phyloP scores from a whole-genome alignment of 1,140 invertebrate genomes.

The Fragariocoptes setiger region DNA sequence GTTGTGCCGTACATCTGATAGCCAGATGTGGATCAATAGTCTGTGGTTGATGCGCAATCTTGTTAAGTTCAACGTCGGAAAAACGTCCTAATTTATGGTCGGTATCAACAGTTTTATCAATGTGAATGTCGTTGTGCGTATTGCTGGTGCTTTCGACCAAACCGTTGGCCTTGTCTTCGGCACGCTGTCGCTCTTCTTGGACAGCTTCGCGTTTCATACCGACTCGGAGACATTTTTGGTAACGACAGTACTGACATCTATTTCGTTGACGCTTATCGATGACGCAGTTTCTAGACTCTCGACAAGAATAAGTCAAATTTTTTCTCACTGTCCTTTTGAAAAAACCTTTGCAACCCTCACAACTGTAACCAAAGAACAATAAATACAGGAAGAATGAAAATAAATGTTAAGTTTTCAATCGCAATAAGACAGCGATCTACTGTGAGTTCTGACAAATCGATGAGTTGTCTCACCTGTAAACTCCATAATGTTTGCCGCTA shows the following conservation, averaged over 20 bases:
- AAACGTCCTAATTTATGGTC: no score
- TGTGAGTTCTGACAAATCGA: no score
- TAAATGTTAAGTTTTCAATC: no score
- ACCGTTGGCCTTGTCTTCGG: slow-evolving; percentile 39
- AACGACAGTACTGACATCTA: slow-evolving; percentile 83
- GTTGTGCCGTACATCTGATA: background rate
- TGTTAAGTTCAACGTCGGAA: no score
- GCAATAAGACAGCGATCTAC: no score
- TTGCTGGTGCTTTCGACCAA: slow-evolving; percentile 39
- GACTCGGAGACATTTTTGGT: slow-evolving; percentile 76
- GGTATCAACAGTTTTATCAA: no score
- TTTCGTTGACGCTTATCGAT: slow-evolving; percentile 95
- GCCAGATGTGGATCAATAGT: no score
- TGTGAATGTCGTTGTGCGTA: slow-evolving; percentile 27
- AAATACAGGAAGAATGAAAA: no score
- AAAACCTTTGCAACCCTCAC: slow-evolving; percentile 78
- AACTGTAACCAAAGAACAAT: no score
- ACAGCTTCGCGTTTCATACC: slow-evolving; percentile 94
- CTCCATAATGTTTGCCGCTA: slow-evolving; percentile 77
- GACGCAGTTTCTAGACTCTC: slow-evolving; percentile 79
- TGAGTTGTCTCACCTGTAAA: no score
- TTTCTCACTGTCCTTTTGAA: slow-evolving; percentile 93
- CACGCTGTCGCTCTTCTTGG: slow-evolving; percentile 46
- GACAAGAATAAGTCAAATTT: slow-evolving; percentile 88
- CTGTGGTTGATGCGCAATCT: no score